Evolutionary conservation across 2,888 invertebrate species (phyloP), one percentile per base, ranked within the genome.

Genomic region (Sycophila texana): DNA sequence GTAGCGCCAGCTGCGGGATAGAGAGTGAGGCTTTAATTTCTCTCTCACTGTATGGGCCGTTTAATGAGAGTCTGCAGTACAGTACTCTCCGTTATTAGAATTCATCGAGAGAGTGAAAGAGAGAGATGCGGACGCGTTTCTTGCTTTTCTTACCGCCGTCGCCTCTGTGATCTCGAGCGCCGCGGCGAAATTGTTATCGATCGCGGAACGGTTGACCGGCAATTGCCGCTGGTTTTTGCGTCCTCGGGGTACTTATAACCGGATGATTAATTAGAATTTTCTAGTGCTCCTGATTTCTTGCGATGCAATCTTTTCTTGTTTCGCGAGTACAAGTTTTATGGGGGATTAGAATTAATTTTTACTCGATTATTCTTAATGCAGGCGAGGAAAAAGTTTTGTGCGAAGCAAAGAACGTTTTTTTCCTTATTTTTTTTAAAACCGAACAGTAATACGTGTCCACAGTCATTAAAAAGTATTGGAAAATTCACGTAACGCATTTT

Each of bases 21-120:
- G 60, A 26, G 60, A 26, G 47, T 47, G 18, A 63, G 51, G 30
- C 63, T 78, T 72, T 79, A 63, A 73, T 79, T 70, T 74, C 61
- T 74, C 70, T 79, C 65, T 79, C 63, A 20, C 49, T 18, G 55
- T 65, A 67, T 12, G 55, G 60, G 22, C 39, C 58, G 47, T 65
- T 65, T 78, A 74, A 78, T 61, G 73, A 63, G 63, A 12, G 30
- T 16, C 68, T 68, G 12, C 20, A 20, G 55, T 70, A 30, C 5
- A 30, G 7, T 30, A 26, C n/a, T 55, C 39, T 30, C 55, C 39
- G 55, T 66, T 77, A 39, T 39, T 77, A 57, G 63, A 70, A 76
- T 76, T 61, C 76, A 76, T 57, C 65, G 77, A 22, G 60, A 74
- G 75, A 30, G 47, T n/a, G 12, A 10, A 12, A 72, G 63, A 63